Base-by-base conservation (phyloP, 2,797 vertebrate genomes). In the Sebastes nivosus region DNA sequence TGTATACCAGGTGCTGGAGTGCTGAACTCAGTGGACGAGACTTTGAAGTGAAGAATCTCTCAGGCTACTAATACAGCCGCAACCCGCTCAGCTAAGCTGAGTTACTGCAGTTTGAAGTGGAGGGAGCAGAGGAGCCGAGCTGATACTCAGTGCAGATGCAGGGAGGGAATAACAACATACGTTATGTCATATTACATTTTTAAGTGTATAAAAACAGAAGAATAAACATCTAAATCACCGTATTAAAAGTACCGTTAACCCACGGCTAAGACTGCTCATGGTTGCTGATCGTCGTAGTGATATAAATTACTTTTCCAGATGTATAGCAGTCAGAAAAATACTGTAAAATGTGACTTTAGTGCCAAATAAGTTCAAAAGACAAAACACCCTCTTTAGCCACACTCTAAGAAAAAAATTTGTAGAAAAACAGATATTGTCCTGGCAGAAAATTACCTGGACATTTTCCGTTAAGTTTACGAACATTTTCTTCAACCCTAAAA, bases 21-120 rank as follows among this genome's bases (percentile, higher is more conserved):
- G 83, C 78, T 86, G 80, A 83, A 81, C 75, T 77, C 50, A 82
- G 81, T 54, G 30, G 73, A 84, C 32, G n/a, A 22, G 70, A 79
- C 50, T 82, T 54, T 65, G 64, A 87, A 81, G 74, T 82, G 52
- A 69, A 71, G 63, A 78, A 79, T 54, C 75, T 76, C 78, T 81
- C 69, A 67, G 72, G 74, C 69, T 55, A 38, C 24, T 7, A 8
- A 14, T 36, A 30, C 66, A 79, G 65, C 70, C 14, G 22, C 75
- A 77, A 65, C 30, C 52, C 20, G 38, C 61, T 67, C 54, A 2
- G 34, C 57, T 65, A 38, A 59, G 36, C 55, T 46, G 25, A 77
- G 70, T 65, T 74, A 58, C 72, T 72, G 77, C 70, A 46, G 74
- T 67, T 65, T 63, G 54, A 76, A 27, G 50, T 32, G 61, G 36